Evolutionary conservation across 2,113 vertebrate genomes (phyloP).

Genomic region (Oreochromis tanganicae): DNA sequence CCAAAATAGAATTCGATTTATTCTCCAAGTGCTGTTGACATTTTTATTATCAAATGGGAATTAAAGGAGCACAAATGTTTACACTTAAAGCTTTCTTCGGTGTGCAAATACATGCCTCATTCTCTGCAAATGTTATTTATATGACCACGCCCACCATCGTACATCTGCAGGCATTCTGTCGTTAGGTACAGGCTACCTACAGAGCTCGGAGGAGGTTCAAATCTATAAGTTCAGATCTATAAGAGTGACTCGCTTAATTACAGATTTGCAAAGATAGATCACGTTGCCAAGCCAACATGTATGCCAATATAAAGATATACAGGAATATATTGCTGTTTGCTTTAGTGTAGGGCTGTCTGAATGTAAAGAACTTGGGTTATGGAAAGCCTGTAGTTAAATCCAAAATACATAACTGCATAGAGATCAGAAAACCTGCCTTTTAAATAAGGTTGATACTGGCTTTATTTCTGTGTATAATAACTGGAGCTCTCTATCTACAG

Average conservation of each 20-base stretch:
- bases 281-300: neutral
- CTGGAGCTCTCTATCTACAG: neutral
- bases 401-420: neutral
- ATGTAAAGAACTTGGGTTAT: neutral
- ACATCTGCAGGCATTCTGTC: conserved; percentile 24
- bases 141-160: neutral
- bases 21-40: neutral
- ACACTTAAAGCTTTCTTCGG: neutral
- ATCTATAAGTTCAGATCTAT: neutral
- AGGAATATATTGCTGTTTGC: neutral
- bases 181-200: conserved; percentile 2
- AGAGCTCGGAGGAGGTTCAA: neutral
- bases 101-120: neutral
- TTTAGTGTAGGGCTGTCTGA: neutral
- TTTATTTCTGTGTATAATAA: neutral
- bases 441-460: neutral
- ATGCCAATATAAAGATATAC: neutral
- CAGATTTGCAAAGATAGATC: neutral
- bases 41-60: neutral
- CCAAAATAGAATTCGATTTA: neutral
- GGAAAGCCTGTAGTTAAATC: neutral
- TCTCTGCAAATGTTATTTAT: neutral
- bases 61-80: neutral
- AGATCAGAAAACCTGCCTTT: neutral
- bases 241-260: neutral